phyloP scores from a whole-genome alignment of 2,888 invertebrate genomes.

The Atherix ibis region DNA sequence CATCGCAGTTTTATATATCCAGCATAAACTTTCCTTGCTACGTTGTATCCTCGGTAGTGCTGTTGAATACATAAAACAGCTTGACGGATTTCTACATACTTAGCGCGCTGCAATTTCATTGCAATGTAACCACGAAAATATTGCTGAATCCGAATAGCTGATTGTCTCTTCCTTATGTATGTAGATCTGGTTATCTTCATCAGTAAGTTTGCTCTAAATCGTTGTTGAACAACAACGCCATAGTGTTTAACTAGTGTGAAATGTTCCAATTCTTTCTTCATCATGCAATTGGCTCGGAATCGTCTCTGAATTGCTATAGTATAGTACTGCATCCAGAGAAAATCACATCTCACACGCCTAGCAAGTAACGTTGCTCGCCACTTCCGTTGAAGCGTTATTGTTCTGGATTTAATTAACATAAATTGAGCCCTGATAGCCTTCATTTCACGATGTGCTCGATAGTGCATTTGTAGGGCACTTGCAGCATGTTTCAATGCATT shows the following conservation, averaged over 20 bases:
- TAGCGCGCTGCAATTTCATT: conserved; percentile 16
- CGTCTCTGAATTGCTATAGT: not conserved
- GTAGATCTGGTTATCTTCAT: not conserved
- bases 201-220: not conserved
- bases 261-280: conserved; percentile 5
- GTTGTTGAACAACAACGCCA: not conserved
- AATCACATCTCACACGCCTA: conserved; percentile 17
- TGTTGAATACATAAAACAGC: conserved; percentile 22
- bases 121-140: conserved; percentile 25
- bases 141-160: conserved; percentile 19
- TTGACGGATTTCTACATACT: conserved; percentile 18
- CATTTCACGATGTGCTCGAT: conserved; percentile 14
- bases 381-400: conserved; percentile 12
- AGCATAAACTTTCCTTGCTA: not conserved
- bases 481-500: conserved; percentile 13
- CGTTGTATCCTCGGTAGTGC: conserved; percentile 19
- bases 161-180: conserved; percentile 10
- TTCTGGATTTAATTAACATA: conserved; percentile 1
- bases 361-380: conserved; percentile 26
- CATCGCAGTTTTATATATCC: not conserved
- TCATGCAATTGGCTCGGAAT: conserved; percentile 5
- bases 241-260: not conserved
- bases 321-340: conserved; percentile 13
- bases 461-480: conserved; percentile 16
- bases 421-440: conserved; percentile 2